phyloP scores from a whole-genome alignment of 2,888 invertebrate species.

The Matsumyia berberina region DNA sequence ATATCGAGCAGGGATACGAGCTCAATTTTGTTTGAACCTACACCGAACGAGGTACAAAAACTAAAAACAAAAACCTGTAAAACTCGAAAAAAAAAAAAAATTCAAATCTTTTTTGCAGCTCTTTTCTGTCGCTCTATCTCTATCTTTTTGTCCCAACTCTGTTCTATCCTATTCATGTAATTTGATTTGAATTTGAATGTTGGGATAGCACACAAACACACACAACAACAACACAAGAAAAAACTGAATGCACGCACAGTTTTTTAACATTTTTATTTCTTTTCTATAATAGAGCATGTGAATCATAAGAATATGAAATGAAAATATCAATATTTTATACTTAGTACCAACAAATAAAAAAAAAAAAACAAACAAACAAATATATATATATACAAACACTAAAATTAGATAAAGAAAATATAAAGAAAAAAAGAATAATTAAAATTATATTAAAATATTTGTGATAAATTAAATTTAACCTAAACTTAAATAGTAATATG shows the following conservation, averaged over 20 bases:
- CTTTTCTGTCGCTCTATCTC: conserved; percentile 5
- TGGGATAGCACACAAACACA: conserved; percentile 44
- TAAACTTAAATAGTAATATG: conserved; percentile 48
- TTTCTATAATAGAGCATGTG: conserved; percentile 57
- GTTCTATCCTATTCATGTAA: conserved; percentile 35
- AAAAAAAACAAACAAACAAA: conserved; percentile 49
- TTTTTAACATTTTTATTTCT: conserved; percentile 24
- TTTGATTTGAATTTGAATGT: conserved; percentile 44
- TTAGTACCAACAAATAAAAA: conserved; percentile 56
- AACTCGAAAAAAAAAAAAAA: conserved; percentile 15
- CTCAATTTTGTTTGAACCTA: conserved; percentile 82
- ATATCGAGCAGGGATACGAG: conserved; percentile 83
- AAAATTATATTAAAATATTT: conserved; percentile 67
- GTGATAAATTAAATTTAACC: conserved; percentile 73
- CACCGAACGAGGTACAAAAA: conserved; percentile 54
- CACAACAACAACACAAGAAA: conserved; percentile 8
- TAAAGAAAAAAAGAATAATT: conserved; percentile 23
- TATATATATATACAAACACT: conserved; percentile 65
- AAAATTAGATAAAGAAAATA: conserved; percentile 68
- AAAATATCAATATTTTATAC: conserved; percentile 75
- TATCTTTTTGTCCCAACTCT: conserved; percentile 14
- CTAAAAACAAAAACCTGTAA: conserved; percentile 25
- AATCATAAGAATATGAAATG: conserved; percentile 66
- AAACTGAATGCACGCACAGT: conserved; percentile 69
- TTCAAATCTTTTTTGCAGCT: conserved; percentile 50